These are phyloP conservation scores for Procambarus virginalis DNA, from an alignment of 1,140 invertebrate species.

Conservation along the genomic window DNA sequence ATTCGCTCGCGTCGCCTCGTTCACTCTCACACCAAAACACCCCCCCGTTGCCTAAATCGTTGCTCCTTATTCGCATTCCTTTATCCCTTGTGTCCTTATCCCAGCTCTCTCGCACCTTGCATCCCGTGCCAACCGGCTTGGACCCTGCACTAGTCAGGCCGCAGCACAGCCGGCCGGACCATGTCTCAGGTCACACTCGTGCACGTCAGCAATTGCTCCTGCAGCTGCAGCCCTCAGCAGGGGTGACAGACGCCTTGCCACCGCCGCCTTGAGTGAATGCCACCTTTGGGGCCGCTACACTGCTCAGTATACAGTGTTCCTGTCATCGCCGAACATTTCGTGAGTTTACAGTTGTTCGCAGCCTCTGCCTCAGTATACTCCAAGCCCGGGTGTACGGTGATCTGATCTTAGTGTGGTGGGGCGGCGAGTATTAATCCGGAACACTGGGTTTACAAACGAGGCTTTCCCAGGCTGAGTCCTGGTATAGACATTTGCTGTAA, in stretches of 20 bases:
- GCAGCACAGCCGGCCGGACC: not conserved
- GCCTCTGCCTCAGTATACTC: no score
- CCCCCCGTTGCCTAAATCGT: not conserved
- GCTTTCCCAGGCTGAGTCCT: no score
- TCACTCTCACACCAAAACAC: not conserved
- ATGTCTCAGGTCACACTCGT: not conserved
- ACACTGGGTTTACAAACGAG: no score
- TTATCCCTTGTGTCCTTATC: not conserved
- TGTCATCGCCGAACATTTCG: no score
- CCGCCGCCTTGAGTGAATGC: not conserved
- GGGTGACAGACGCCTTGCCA: not conserved
- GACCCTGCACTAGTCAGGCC: not conserved
- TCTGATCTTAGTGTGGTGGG: not conserved
- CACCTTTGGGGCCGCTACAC: not conserved
- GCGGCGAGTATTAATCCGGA: not conserved
- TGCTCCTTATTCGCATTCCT: not conserved
- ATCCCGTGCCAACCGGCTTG: not conserved
- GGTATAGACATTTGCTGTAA: no score
- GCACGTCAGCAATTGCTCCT: not conserved
- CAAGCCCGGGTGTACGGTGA: not conserved
- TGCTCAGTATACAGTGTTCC: no score
- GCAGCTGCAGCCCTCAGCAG: not conserved
- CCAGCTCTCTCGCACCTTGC: not conserved
- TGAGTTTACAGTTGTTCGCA: not conserved
- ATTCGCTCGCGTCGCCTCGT: not conserved